phyloP scores from a whole-genome alignment of 1,140 invertebrate species.

The Frieseomelitta varia region DNA sequence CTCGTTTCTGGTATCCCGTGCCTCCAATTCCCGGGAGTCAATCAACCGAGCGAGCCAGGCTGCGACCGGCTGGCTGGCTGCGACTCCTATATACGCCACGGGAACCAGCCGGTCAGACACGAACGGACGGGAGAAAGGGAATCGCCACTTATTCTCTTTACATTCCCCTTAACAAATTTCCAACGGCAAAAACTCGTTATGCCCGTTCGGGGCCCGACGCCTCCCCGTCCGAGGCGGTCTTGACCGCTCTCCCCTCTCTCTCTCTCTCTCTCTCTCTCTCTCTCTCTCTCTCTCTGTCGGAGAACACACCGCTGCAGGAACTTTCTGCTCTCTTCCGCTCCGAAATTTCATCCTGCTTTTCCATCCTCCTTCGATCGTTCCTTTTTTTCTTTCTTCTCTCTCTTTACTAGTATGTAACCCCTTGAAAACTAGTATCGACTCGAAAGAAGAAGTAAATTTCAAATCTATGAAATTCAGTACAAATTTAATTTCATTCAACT shows the following conservation, averaged over 20 bases:
- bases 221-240: constrained; percentile 26
- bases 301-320: neutral
- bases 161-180: constrained; percentile 70
- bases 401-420: too few species aligned
- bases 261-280: neutral
- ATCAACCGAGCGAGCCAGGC: constrained; percentile 53
- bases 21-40: constrained; percentile 56
- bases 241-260: neutral
- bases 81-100: constrained; percentile 42
- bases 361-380: neutral
- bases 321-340: neutral
- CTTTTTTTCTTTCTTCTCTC: neutral
- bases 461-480: too few species aligned
- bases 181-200: constrained; percentile 63
- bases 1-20: constrained; percentile 62
- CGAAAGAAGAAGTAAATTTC: too few species aligned
- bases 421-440: too few species aligned
- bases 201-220: constrained; percentile 51
- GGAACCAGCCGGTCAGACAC: constrained; percentile 25
- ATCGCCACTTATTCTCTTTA: constrained; percentile 61
- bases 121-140: constrained; percentile 47
- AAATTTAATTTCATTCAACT: too few species aligned
- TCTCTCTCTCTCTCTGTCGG: neutral
- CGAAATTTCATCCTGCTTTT: constrained; percentile 18
- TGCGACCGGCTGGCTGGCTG: constrained; percentile 41